Base-by-base conservation (phyloP, 2,113 vertebrate genomes). In the Galbula dea region DNA sequence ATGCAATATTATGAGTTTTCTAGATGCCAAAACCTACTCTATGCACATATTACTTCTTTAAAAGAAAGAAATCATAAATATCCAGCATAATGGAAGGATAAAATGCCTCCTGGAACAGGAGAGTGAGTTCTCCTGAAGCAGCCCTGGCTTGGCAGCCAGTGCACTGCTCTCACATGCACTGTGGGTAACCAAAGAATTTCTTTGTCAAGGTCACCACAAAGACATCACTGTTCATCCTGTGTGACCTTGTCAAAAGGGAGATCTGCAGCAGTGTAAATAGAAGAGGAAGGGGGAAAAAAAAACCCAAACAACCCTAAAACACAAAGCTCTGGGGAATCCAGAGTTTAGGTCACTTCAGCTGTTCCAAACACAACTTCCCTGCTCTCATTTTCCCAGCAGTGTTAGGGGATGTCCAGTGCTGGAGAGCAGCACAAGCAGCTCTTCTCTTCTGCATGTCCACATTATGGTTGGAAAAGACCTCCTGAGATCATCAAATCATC, bases 171-270 rank as follows among this genome's bases (percentile, higher is more conserved):
- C 91, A 37, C 71, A 30, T 8, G 74, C 3, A 0, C 12, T 10
- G 19, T 49, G 73, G 46, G 68, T 58, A 89, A 94, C 54, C 86
- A 46, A 32, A 52, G 15, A 24, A 41, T 51, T 86, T 17, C 84
- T 48, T 65, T 63, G 69, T 86, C 88, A 93, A 96, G 91, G 96
- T 94, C 87, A 54, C 59, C 20, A 58, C 39, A 69, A 93, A 94
- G 82, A 32, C 88, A 74, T 24, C 88, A 19, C 83, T 83, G 80
- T 85, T 94, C 93, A 83, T 58, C 43, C 81, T 6, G 23, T 7
- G 21, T 54, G 62, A 63, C 89, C 89, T 88, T 58, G 85, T 7
- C 49, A 58, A 88, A 82, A 93, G 78, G 85, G 37, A 83, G 87
- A 52, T 32, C 48, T 5, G 15, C 52, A 46, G 77, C 39, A 51